Conservation (phyloP, 2,888 invertebrate genomes). For the Euplagia quadripunctaria region DNA sequence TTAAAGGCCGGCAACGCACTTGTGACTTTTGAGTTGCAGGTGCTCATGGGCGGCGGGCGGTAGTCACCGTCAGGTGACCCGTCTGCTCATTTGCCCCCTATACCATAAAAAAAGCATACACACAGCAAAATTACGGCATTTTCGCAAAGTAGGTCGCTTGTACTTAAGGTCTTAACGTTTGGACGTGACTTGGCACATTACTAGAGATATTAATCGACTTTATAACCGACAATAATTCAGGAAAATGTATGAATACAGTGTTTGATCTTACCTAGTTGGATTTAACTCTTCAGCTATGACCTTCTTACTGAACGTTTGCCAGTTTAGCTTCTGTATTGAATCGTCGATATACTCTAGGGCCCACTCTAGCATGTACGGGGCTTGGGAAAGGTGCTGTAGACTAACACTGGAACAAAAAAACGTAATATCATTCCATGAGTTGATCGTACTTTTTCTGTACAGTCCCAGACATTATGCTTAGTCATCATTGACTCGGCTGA, state of each 20-base stretch:
- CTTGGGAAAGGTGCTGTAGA: slow-evolving; percentile 69
- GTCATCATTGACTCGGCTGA: background rate
- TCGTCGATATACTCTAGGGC: slow-evolving; percentile 72
- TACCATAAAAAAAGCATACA: no score
- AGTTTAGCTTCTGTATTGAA: slow-evolving; percentile 69
- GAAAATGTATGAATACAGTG: no score
- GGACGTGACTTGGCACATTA: background rate
- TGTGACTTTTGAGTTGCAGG: no score
- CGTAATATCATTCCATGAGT: background rate
- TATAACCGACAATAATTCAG: no score
- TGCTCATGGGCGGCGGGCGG: no score
- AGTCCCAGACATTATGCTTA: background rate
- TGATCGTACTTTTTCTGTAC: background rate
- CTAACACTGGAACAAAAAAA: slow-evolving; percentile 61
- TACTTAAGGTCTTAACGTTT: background rate
- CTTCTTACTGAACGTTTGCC: slow-evolving; percentile 68
- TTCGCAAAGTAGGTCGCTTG: background rate
- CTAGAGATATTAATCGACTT: background rate
- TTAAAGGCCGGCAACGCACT: no score
- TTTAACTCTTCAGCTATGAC: slow-evolving; percentile 74
- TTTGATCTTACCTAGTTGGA: slow-evolving; percentile 62
- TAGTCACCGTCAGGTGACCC: no score
- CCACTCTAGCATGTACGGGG: slow-evolving; percentile 80
- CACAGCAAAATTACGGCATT: background rate
- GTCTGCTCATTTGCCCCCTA: no score